Evolutionary conservation across 2,113 vertebrate species (phyloP).

Genomic region (Helogale parvula): DNA sequence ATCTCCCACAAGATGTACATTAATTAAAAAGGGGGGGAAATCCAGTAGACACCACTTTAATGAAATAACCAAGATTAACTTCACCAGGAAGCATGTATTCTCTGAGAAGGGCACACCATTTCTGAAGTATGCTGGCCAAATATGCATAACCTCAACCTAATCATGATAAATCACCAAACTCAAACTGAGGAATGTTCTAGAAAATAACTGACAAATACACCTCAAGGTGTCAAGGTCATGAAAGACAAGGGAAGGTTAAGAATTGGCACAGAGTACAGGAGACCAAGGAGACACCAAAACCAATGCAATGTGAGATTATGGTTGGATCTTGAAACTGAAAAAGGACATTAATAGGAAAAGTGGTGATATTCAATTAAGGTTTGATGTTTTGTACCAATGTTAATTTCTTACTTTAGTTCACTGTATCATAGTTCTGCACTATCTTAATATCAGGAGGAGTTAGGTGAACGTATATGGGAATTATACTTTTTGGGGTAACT

Average conservation of each 20-base stretch:
- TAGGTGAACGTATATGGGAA: not conserved
- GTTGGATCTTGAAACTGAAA: not conserved
- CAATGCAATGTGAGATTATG: not conserved
- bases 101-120: not conserved
- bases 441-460: not conserved
- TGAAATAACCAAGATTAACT: not conserved
- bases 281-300: not conserved
- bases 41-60: not conserved
- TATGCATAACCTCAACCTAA: not conserved
- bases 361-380: not conserved
- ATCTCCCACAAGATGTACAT: not conserved
- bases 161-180: not conserved
- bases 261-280: not conserved
- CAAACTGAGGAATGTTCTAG: not conserved
- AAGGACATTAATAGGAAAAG: not conserved
- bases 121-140: not conserved
- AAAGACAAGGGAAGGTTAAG: not conserved
- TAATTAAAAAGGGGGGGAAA: not conserved
- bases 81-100: not conserved
- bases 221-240: not conserved
- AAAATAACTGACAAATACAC: not conserved
- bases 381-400: not conserved
- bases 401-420: not conserved
- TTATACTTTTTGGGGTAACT: not conserved
- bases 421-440: not conserved